Percentiles rank a stretch among this genome's conserved stretches.
Conservation (phyloP, 2,113 vertebrate genomes). For the Megaceryle torquata region DNA sequence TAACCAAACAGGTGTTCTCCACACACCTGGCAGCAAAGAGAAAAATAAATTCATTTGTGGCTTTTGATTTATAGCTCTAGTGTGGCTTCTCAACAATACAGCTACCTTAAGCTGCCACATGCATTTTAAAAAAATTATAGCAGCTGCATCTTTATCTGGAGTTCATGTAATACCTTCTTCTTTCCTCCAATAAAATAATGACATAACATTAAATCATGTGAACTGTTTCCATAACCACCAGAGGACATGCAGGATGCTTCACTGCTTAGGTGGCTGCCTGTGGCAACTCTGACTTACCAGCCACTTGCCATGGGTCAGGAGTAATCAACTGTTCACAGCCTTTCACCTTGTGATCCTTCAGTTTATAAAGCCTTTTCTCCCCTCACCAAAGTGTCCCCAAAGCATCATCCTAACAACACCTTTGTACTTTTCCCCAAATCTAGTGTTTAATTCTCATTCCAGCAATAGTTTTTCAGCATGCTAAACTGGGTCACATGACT, state of each 20-base stretch:
- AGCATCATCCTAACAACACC: not conserved
- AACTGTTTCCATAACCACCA: not conserved
- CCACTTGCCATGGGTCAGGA: not conserved
- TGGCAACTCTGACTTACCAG: not conserved
- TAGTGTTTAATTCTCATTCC: not conserved
- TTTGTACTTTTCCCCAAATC: not conserved
- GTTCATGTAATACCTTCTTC: constrained; percentile 12
- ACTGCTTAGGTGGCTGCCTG: not conserved
- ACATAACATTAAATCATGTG: constrained; percentile 52
- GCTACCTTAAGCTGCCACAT: constrained; percentile 2
- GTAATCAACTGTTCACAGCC: not conserved
- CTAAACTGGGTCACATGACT: rapidly evolving
- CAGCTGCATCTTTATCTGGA: constrained; percentile 32
- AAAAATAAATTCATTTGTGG: constrained; percentile 17
- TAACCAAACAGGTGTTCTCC: constrained; percentile 15
- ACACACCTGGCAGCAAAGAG: constrained; percentile 8
- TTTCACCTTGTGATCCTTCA: not conserved
- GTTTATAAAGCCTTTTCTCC: not conserved
- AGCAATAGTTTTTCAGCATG: not conserved
- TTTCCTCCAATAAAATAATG: constrained; percentile 45
- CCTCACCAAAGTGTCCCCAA: not conserved
- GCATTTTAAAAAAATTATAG: constrained; percentile 36
- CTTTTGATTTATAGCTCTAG: constrained; percentile 45
- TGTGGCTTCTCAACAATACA: constrained; percentile 40
- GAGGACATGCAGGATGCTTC: not conserved